Evolutionary conservation across 2,797 vertebrate species (phyloP).

Genomic region (Myotis findleyi): DNA sequence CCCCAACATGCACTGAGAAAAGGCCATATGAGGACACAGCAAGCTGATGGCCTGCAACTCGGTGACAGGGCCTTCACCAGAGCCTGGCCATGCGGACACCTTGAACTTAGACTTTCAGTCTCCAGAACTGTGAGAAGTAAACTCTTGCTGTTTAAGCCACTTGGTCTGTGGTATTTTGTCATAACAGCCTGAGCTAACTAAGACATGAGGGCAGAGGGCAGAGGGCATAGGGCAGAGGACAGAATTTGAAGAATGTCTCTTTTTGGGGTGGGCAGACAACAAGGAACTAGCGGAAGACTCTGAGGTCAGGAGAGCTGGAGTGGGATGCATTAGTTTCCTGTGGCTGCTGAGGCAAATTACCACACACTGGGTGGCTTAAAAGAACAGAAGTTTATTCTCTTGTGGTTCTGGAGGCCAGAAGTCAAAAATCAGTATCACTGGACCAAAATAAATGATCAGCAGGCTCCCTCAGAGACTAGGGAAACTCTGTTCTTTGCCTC

Average conservation of each 20-base stretch:
- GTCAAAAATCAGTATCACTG: not conserved
- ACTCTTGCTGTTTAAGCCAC: not conserved
- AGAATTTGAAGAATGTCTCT: not conserved
- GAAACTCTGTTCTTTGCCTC: not conserved
- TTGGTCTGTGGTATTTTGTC: not conserved
- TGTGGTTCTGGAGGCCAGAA: not conserved
- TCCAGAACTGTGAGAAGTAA: not conserved
- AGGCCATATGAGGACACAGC: not conserved
- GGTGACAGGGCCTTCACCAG: not conserved
- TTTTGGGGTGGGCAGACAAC: not conserved
- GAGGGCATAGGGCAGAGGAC: not conserved
- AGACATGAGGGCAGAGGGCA: not conserved
- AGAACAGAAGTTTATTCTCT: not conserved
- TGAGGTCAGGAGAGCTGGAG: not conserved
- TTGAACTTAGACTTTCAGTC: not conserved
- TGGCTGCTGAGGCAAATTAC: not conserved
- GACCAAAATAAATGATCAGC: not conserved
- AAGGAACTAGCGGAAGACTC: not conserved
- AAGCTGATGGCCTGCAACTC: not conserved
- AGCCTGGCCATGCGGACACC: rapidly evolving
- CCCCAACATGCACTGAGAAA: not conserved
- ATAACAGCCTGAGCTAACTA: not conserved
- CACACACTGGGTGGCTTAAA: not conserved
- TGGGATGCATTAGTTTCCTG: not conserved
- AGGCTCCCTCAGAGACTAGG: not conserved